phyloP scores from a whole-genome alignment of 2,888 invertebrate species.

The Keiferia lycopersicella region DNA sequence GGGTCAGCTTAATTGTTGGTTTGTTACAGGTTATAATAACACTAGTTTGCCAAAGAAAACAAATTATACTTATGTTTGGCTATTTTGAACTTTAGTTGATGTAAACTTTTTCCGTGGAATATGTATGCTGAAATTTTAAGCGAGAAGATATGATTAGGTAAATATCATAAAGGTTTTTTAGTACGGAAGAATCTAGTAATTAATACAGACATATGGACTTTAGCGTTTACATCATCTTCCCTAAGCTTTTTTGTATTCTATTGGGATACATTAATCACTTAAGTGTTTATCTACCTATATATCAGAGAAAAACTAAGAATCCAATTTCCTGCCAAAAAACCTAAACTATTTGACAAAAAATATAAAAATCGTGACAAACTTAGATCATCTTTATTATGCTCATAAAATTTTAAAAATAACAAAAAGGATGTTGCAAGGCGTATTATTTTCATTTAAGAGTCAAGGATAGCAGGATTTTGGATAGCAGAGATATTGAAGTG shows the following conservation, averaged over 20 bases:
- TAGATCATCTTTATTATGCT: slow-evolving; percentile 9
- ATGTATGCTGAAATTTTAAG: too few species aligned
- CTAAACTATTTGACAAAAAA: slow-evolving; percentile 24
- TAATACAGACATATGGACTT: background rate
- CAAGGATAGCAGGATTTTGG: slow-evolving; percentile 13
- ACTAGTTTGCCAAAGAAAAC: background rate
- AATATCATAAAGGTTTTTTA: background rate
- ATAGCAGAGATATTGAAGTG: background rate
- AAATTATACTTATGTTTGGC: too few species aligned
- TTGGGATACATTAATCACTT: background rate
- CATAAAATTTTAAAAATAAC: background rate
- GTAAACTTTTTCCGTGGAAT: too few species aligned
- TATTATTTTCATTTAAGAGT: background rate
- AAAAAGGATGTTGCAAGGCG: slow-evolving; percentile 2
- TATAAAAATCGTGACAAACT: slow-evolving; percentile 23
- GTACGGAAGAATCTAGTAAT: background rate
- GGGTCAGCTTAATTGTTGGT: background rate
- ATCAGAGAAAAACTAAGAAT: background rate
- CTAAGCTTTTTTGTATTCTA: background rate
- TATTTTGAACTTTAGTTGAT: too few species aligned
- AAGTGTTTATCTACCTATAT: background rate
- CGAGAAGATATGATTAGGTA: too few species aligned
- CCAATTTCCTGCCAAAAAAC: slow-evolving; percentile 23
- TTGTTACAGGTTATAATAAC: background rate
- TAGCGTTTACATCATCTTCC: too few species aligned